Percentiles rank a stretch among this genome's conserved stretches.
These are phyloP conservation scores for Portevinia maculata DNA, from an alignment of 2,888 invertebrate species.

Conservation along the genomic window DNA sequence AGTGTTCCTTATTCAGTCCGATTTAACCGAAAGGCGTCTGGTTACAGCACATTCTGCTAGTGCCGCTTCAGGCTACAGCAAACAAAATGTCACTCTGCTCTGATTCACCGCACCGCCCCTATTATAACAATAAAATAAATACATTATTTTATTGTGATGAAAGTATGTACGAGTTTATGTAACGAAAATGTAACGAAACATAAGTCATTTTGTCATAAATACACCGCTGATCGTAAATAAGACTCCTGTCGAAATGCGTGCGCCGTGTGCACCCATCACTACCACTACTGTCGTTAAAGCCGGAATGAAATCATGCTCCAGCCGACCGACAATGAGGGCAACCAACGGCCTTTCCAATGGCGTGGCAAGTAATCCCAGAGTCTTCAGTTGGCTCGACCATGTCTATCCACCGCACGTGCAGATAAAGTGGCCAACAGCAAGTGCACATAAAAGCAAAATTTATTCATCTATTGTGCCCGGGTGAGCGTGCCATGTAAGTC, in stretches of 20 bases:
- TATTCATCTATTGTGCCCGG: constrained; percentile 61
- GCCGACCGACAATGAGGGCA: constrained; percentile 42
- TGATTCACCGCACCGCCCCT: constrained; percentile 6
- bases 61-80: not conserved
- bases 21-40: constrained; percentile 7
- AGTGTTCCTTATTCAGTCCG: not conserved
- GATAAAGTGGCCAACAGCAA: constrained; percentile 46
- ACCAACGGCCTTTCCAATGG: constrained; percentile 53
- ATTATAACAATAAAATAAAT: constrained; percentile 49
- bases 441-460: constrained; percentile 60
- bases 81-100: constrained; percentile 17
- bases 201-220: constrained; percentile 69
- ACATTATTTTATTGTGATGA: constrained; percentile 62
- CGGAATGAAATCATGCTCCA: constrained; percentile 7
- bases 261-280: constrained; percentile 29
- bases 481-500: constrained; percentile 18
- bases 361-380: constrained; percentile 47
- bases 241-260: constrained; percentile 56
- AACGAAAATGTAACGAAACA: constrained; percentile 47
- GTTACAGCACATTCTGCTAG: not conserved
- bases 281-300: not conserved
- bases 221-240: constrained; percentile 59
- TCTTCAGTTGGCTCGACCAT: not conserved
- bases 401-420: constrained; percentile 7
- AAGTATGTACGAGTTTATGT: constrained; percentile 15